phyloP scores from a whole-genome alignment of 1,140 invertebrate species.

The Drosophila eugracilis region DNA sequence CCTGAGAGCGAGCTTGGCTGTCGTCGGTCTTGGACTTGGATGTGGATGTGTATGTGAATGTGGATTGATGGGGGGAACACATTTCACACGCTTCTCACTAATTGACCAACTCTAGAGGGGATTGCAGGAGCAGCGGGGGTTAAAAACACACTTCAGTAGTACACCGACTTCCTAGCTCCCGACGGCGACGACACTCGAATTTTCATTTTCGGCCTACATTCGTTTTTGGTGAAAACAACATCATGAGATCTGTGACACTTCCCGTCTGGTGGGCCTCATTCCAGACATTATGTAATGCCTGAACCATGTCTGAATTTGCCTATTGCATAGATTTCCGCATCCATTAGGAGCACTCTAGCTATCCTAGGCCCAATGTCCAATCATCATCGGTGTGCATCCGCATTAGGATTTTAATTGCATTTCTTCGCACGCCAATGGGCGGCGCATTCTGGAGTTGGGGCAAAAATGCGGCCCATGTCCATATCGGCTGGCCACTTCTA shows the following conservation, averaged over 20 bases:
- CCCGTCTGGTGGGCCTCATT: constrained; percentile 45
- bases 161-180: constrained; percentile 34
- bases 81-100: constrained; percentile 70
- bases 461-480: constrained; percentile 34
- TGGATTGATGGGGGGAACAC: not conserved
- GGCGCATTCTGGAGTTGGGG: constrained; percentile 20
- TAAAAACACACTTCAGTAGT: not conserved
- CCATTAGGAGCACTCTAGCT: constrained; percentile 20
- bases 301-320: constrained; percentile 27
- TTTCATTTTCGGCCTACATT: constrained; percentile 52
- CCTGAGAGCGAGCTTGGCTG: constrained; percentile 43
- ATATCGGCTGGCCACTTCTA: constrained; percentile 26
- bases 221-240: constrained; percentile 12
- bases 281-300: constrained; percentile 38
- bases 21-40: constrained; percentile 26
- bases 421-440: constrained; percentile 40
- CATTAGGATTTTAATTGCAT: constrained; percentile 49
- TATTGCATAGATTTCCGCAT: constrained; percentile 48
- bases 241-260: constrained; percentile 56
- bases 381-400: constrained; percentile 24
- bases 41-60: not conserved
- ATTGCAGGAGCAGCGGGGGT: not conserved
- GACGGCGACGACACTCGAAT: constrained; percentile 21
- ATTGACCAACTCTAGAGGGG: constrained; percentile 34
- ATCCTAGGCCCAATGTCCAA: constrained; percentile 1